Evolutionary conservation across 53 echinoderm and acorn worm species (phyloP), one percentile per base, ranked within the genome.

Genomic region (Crossaster papposus): DNA sequence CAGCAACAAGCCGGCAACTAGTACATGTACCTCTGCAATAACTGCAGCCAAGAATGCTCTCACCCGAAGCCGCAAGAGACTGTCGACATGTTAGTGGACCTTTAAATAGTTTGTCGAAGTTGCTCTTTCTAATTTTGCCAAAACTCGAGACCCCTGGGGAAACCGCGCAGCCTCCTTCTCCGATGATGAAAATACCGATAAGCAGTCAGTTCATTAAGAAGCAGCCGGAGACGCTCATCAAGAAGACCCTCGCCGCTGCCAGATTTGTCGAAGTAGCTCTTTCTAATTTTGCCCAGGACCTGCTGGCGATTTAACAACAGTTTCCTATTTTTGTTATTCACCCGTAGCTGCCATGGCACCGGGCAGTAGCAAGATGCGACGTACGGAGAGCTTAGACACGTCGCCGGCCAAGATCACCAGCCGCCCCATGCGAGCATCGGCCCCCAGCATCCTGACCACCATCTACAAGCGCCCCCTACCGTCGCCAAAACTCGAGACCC

Each of bases 41-140:
- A 68, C 89, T 18, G 90, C 93, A 2, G 95, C 93, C 20, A 93
- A 81, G 29, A 89, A 92, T 54, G 93, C 91, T 18, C 62, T 91
- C 14, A 91, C 65, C 30, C 71, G 93, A 79, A 94, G 90, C 65
- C 90, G 87, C 17, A 95, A 93, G 75, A 91, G 92, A 36, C 76
- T 93, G 1, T 84, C 91, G 4, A 91, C 91, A 79, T 89, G 95
- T 95, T 76, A 87, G 90, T 54, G 14, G 20, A 64, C 23, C 1
- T 76, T 76, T 44, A 1, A 44, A 44, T 5, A 44, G 9, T 38
- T 38, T 38, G 2, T 38, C 7, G 7, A 38, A 38, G 38, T 7
- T 4, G 38, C 38, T 38, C 38, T 7, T 4, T 38, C 38, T 38
- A 38, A 38, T 38, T 38, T 38, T 2, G 2, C 38, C 38, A 38